phyloP scores from a whole-genome alignment of 2,113 vertebrate genomes.

The Myotis lucifugus region DNA sequence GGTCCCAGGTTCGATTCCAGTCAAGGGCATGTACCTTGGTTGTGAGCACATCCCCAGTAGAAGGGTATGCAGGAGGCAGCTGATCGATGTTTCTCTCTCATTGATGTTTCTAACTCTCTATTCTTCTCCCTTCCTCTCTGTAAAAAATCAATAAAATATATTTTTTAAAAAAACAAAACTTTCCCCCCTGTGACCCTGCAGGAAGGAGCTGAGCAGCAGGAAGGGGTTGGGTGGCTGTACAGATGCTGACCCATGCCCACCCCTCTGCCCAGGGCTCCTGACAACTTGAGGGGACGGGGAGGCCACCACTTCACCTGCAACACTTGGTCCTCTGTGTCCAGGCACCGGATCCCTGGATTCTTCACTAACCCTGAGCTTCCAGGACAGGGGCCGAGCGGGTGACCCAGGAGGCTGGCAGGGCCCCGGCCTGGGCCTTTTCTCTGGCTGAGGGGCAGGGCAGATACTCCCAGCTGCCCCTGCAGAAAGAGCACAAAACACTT shows the following conservation, averaged over 20 bases:
- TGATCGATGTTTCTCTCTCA: too few relatives aligned
- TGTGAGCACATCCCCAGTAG: too few relatives aligned
- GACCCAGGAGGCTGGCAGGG: neutral
- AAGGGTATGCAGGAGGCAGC: too few relatives aligned
- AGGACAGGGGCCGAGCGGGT: neutral
- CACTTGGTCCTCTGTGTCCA: neutral
- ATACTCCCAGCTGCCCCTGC: neutral
- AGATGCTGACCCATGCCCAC: too few relatives aligned
- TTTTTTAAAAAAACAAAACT: too few relatives aligned
- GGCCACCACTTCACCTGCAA: conserved; percentile 45
- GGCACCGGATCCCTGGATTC: neutral
- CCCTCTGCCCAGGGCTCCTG: neutral
- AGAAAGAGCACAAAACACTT: neutral
- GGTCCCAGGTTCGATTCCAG: too few relatives aligned
- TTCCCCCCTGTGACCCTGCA: rapidly evolving
- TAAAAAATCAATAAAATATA: too few relatives aligned
- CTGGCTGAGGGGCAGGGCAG: neutral
- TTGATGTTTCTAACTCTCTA: too few relatives aligned
- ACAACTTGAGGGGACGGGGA: rapidly evolving
- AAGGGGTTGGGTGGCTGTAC: neutral
- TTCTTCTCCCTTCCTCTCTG: too few relatives aligned
- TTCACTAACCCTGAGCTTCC: neutral
- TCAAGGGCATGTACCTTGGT: too few relatives aligned
- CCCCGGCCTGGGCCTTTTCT: neutral
- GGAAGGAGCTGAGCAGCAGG: neutral